phyloP scores from a whole-genome alignment of 2,888 invertebrate species.

The Himalopsyche kuldschensis region DNA sequence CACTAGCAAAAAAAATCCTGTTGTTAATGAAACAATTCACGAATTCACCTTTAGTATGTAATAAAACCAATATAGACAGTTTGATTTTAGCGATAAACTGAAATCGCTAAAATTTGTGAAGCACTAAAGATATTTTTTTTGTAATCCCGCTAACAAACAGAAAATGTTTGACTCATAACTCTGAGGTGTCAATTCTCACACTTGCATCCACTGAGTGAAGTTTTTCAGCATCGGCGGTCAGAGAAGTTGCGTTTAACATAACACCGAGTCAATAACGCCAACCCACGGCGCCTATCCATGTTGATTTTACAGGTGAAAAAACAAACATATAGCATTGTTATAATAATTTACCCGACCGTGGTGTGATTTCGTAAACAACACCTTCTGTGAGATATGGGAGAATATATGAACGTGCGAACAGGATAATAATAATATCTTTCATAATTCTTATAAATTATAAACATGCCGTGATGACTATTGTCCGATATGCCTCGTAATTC shows the following conservation, averaged over 20 bases:
- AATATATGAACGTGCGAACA: not conserved
- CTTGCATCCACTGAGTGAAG: conserved; percentile 4
- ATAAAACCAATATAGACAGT: no score
- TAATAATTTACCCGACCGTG: not conserved
- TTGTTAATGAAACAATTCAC: no score
- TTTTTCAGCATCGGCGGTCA: not conserved
- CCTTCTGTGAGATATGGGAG: not conserved
- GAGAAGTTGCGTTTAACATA: not conserved
- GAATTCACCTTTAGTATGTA: no score
- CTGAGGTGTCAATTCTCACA: conserved; percentile 21
- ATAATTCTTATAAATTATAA: no score
- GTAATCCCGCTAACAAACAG: not conserved
- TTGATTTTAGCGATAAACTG: no score
- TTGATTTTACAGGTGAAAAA: conserved; percentile 5
- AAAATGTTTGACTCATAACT: not conserved
- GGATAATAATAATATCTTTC: not conserved
- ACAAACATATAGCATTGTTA: not conserved
- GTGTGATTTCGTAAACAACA: not conserved
- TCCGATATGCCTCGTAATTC: no score
- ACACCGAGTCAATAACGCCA: not conserved
- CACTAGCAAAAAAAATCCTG: no score
- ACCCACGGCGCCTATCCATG: conserved; percentile 2
- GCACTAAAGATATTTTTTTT: not conserved
- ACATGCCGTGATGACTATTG: no score
- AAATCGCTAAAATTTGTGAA: no score